Base-by-base conservation (phyloP, 2,888 invertebrate species). In the Drosophila subsilvestris region DNA sequence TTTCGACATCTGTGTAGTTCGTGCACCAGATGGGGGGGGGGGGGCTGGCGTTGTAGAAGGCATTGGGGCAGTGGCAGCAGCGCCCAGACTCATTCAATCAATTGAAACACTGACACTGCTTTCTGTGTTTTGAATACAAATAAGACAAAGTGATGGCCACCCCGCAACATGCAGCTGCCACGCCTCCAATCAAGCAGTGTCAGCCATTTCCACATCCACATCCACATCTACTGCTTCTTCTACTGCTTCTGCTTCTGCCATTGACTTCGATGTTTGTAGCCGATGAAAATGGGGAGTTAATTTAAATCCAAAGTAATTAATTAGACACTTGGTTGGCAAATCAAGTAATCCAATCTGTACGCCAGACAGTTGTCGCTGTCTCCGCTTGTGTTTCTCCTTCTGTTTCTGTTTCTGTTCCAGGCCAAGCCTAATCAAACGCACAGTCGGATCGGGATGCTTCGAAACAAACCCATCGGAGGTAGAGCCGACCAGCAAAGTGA, bases 271-370 rank as follows among this genome's bases (percentile, higher is more conserved):
- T 73, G 78, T 71, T 55, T 77, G 68, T 74, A 74, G 74, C 73
- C 74, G 72, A 75, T 75, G 75, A 78, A 81, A 80, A 73, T 63
- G 70, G 66, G 66, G 63, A 71, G 80, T 88, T 89, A 77, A 86
- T 88, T 89, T 84, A 84, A 87, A 89, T 86, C 81, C 88, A 87
- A 85, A 86, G 86, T 88, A 89, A 89, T 89, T 90, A 89, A 90
- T 89, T 89, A 88, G 82, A 76, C 76, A 79, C 76, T 80, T 74
- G 73, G 68, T 51, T 72, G 70, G 57, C 70, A 57, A 55, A 66
- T 66, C 66, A 55, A 62, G 72, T 63, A 75, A 63, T 63, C 68
- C 69, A 71, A 69, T 71, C 62, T 62, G 20, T 50, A 55, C 27
- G 10, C 37, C 27, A 44, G 37, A 37, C 37, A 37, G 37, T 37